Evolutionary conservation across 1,140 invertebrate species (phyloP), one percentile per base, ranked within the genome.

Genomic region (Ruditapes philippinarum): DNA sequence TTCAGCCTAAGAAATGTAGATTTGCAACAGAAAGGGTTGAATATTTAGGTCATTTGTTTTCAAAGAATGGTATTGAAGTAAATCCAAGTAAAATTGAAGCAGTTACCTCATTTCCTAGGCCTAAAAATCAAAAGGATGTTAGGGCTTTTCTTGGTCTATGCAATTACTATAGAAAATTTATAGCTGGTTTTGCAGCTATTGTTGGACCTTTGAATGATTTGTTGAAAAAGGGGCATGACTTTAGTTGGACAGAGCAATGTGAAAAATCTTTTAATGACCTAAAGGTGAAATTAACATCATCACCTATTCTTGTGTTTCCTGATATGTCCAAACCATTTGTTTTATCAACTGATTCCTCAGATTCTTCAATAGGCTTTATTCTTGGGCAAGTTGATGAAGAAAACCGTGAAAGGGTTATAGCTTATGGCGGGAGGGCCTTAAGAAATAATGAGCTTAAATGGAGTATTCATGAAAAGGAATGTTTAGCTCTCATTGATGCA

Each of bases 111-210:
- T 93, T 91, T 82, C 90, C 92, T 49, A 33, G 22, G 22, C 91
- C 92, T 40, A 94, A 86, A 80, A 94, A 87, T 85, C 79, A 93
- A 19, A 94, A 94, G 40, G 93, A 96, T 76, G 70, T 97, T 0
- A 89, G 95, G 70, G 51, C 92, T 36, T 96, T 97, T 88, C 42
- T 96, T 2, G 96, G 96, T 1, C 70, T 96, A 22, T 84, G 94
- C 60, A 95, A 95, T 82, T 96, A 95, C 87, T 94, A 95, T 80
- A 76, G 93, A 12, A 90, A 33, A n/a, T 92, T 96, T 89, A 93
- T 96, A 28, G 93, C 87, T 68, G 92, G 93, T 65, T 95, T 90
- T 85, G 85, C 94, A n/a, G 68, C 94, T 84, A 80, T 94, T 17
- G 94, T 94, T n/a, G 85, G 88, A 40, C 91, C 95, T 65, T 89